A percentile compares a stretch with the other conserved stretches of the same genome.
phyloP scores from a whole-genome alignment of 2,113 vertebrate genomes.

The Mastomys coucha region DNA sequence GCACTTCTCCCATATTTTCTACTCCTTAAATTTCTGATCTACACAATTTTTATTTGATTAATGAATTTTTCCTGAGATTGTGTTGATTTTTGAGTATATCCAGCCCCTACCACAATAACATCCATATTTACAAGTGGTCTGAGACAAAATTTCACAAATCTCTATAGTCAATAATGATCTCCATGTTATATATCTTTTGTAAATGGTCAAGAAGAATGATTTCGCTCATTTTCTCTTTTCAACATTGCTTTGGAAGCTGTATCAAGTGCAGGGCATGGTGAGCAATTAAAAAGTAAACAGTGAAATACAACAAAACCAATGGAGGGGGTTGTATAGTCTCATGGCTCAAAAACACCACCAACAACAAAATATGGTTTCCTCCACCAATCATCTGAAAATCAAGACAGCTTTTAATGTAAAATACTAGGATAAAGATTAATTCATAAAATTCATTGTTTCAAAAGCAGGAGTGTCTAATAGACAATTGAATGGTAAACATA shows the following conservation, averaged over 20 bases:
- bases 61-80: not conserved
- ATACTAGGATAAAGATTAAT: not conserved
- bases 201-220: not conserved
- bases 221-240: not conserved
- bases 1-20: not conserved
- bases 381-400: not conserved
- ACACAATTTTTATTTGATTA: not conserved
- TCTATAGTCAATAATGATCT: not conserved
- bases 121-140: not conserved
- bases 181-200: not conserved
- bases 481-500: not conserved
- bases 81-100: not conserved
- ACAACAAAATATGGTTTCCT: not conserved
- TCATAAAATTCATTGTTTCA: not conserved
- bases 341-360: not conserved
- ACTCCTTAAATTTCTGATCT: not conserved
- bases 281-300: not conserved
- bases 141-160: not conserved
- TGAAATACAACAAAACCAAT: not conserved
- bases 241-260: not conserved
- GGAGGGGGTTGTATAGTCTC: not conserved
- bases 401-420: not conserved
- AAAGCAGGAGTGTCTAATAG: not conserved
- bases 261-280: not conserved
- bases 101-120: not conserved